Evolutionary conservation across 2,113 vertebrate genomes (phyloP), one percentile per base, ranked within the genome.

Genomic region (Sakesphorus luctuosus): DNA sequence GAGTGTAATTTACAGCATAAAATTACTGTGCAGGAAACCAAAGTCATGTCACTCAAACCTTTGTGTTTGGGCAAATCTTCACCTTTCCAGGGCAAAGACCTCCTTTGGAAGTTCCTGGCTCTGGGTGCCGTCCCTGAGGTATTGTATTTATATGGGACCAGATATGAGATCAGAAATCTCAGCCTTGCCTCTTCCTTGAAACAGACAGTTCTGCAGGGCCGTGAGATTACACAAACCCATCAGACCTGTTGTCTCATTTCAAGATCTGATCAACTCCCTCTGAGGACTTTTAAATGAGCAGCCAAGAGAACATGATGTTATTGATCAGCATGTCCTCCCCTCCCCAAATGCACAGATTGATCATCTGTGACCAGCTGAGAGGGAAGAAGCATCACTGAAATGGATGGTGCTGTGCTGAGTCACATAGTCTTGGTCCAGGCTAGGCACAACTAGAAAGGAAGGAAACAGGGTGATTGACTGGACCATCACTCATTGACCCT

Each of bases 381-480:
- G 18, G 21, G 24, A 58, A 68, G 83, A 76, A 36, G 14, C 28
- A 26, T 19, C 8, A 11, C 19, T 15, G 71, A 56, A 50, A 59
- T 17, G 14, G 14, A 49, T 23, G 47, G 11, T 67, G 10, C 23
- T 3, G 1, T 40, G 18, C 20, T 66, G 52, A 72, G 13, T 18
- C 84, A 43, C 29, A 59, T 4, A 11, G 3, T n/a, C 24, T 67
- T 56, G 38, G 24, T 56, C n/a, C 7, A 1, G 6, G 11, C 3
- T 3, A 56, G 23, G 29, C 36, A 47, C 6, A n/a, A 40, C 11
- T 16, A 72, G 10, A 84, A 90, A 63, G 19, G 15, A 87, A 31
- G 19, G 20, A 78, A 91, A 26, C 1, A 0, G 9, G 8, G 61
- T 0, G 0, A 6, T 75, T 67, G 2, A 1, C 50, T 66, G 59